These are phyloP conservation scores for Eciton burchellii DNA, from an alignment of 1,140 invertebrate genomes.

Conservation along the genomic window DNA sequence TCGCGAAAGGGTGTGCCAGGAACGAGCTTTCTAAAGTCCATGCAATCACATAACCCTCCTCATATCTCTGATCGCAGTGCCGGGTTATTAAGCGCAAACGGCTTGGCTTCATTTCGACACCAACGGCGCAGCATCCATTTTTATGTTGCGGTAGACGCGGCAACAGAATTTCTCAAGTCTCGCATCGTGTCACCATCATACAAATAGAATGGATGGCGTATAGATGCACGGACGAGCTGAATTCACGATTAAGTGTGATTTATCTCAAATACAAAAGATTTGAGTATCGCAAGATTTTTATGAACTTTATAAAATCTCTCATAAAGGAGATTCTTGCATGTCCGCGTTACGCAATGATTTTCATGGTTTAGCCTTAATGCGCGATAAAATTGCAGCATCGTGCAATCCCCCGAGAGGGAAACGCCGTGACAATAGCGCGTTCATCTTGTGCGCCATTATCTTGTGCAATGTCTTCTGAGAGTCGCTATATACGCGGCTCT, in stretches of 20 bases:
- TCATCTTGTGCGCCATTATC: constrained; percentile 33
- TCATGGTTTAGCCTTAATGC: neutral
- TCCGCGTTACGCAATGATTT: constrained; percentile 1
- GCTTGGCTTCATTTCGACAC: neutral
- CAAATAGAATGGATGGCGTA: neutral
- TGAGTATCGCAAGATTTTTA: neutral
- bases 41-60: constrained; percentile 7
- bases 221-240: too few species aligned
- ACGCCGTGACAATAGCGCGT: neutral
- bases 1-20: neutral
- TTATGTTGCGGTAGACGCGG: too few species aligned
- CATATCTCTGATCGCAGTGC: neutral
- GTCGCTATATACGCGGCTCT: constrained; percentile 3
- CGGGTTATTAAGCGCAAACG: constrained; percentile 62
- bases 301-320: neutral
- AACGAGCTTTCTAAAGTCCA: constrained; percentile 35
- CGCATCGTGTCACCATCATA: neutral
- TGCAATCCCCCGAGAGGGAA: neutral
- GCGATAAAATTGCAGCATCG: neutral
- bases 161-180: neutral
- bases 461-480: neutral
- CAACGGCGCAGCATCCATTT: constrained; percentile 12
- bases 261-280: neutral
- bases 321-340: neutral
- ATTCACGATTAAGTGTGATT: neutral